phyloP scores from a whole-genome alignment of 2,797 vertebrate genomes.

The Ceryle rudis region DNA sequence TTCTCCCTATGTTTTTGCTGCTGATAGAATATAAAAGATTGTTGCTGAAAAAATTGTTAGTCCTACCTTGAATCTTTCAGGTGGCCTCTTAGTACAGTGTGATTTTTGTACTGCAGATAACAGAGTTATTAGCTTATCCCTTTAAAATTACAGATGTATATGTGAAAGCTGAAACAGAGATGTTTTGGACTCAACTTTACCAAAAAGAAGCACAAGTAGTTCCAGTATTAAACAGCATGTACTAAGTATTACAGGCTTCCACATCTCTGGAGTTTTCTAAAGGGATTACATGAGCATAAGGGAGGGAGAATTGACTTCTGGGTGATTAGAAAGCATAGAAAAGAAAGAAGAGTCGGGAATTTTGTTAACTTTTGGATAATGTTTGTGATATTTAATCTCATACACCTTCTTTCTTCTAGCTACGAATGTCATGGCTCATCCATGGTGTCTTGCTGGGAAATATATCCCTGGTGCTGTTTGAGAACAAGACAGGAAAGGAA shows the following conservation, averaged over 20 bases:
- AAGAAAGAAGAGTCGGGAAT: background rate
- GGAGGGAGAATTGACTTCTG: background rate
- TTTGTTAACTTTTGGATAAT: background rate
- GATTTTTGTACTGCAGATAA: background rate
- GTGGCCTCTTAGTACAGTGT: background rate
- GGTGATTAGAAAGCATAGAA: background rate
- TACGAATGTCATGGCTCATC: slow-evolving; percentile 89
- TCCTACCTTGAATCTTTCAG: slow-evolving; percentile 48
- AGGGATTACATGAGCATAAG: background rate
- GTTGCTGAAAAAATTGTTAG: slow-evolving; percentile 49
- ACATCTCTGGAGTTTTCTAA: background rate
- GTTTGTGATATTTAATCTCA: background rate
- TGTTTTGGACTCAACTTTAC: background rate
- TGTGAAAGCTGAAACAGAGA: background rate
- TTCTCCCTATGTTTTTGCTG: slow-evolving; percentile 19
- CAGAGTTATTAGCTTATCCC: background rate
- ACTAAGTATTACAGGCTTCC: background rate
- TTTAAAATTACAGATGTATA: background rate
- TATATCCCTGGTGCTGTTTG: slow-evolving; percentile 87
- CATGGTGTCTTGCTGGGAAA: slow-evolving; percentile 84
- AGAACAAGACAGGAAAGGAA: slow-evolving; percentile 91
- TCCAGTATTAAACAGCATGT: background rate
- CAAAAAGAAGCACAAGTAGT: background rate
- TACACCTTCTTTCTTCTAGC: slow-evolving; percentile 77
- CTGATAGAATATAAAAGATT: slow-evolving; percentile 53